Evolutionary conservation across 2,888 invertebrate genomes (phyloP).

Genomic region (Drosophila falleni): DNA sequence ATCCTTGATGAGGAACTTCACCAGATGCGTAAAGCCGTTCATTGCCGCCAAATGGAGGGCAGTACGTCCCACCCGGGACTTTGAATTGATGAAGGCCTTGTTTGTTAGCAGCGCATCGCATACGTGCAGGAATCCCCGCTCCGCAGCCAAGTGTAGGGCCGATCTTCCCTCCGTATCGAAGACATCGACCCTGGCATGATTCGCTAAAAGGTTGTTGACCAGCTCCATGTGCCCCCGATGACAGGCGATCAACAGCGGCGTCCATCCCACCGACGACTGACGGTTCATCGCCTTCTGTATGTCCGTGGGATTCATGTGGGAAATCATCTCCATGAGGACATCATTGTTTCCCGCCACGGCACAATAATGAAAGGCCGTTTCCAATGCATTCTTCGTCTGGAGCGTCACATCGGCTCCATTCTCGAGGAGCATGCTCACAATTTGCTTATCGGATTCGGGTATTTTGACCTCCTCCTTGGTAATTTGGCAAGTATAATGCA

Average conservation of each 20-base stretch:
- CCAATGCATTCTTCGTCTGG: conserved; percentile 93
- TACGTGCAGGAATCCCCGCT: conserved; percentile 95
- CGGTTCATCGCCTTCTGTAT: conserved; percentile 97
- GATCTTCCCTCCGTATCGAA: conserved; percentile 98
- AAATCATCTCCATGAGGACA: conserved; percentile 96
- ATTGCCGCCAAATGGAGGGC: conserved; percentile 98
- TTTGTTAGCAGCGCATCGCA: conserved; percentile 95
- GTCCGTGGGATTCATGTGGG: conserved; percentile 94
- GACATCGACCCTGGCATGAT: conserved; percentile 99
- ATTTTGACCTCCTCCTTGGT: conserved; percentile 91
- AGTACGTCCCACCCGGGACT: conserved; percentile 98
- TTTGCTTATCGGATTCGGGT: conserved; percentile 92
- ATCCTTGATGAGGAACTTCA: conserved; percentile 96
- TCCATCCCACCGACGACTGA: conserved; percentile 98
- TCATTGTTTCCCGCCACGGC: conserved; percentile 98
- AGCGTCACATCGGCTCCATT: conserved; percentile 96
- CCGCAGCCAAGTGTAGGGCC: conserved; percentile 97
- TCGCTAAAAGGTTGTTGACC: conserved; percentile 94
- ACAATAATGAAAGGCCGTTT: conserved; percentile 98
- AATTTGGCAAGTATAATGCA: conserved; percentile 97
- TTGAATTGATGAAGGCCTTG: conserved; percentile 99
- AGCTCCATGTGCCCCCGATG: conserved; percentile 98
- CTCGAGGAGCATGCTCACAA: conserved; percentile 95
- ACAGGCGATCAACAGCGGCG: conserved; percentile 97
- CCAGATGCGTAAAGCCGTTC: conserved; percentile 96